A percentile compares a stretch with the other conserved stretches of the same genome.
These are phyloP conservation scores for Hydriomena furcata DNA, from an alignment of 2,888 invertebrate species.

Conservation along the genomic window DNA sequence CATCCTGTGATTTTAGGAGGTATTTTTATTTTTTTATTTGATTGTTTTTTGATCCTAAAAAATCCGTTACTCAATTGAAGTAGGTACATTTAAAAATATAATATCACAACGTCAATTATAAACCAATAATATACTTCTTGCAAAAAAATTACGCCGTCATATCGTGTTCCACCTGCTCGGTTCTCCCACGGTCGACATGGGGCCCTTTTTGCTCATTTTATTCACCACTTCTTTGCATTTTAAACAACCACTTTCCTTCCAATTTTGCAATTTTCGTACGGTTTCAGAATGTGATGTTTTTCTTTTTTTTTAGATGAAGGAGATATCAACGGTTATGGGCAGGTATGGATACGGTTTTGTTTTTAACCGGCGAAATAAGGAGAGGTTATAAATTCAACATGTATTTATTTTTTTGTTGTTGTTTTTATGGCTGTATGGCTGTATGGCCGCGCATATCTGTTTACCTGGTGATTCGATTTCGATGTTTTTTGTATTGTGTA, in stretches of 20 bases:
- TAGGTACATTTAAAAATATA: conserved; percentile 28
- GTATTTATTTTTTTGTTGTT: background rate
- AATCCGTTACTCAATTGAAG: conserved; percentile 34
- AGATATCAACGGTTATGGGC: too few species aligned
- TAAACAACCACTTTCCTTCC: conserved; percentile 74
- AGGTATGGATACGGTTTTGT: too few species aligned
- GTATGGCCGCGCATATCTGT: too few species aligned
- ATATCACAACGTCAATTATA: conserved; percentile 63
- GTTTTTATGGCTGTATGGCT: too few species aligned
- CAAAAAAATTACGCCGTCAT: conserved; percentile 51
- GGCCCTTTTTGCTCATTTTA: conserved; percentile 40
- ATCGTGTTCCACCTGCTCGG: conserved; percentile 68
- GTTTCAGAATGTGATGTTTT: conserved; percentile 15
- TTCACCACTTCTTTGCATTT: conserved; percentile 63
- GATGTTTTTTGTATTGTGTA: too few species aligned
- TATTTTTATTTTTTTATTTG: too few species aligned
- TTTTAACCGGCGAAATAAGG: too few species aligned
- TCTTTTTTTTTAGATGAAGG: background rate
- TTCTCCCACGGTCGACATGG: conserved; percentile 68
- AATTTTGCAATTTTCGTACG: conserved; percentile 69
- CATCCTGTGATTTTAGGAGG: too few species aligned
- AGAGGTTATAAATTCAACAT: too few species aligned
- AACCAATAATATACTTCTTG: conserved; percentile 62
- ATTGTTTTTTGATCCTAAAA: too few species aligned
- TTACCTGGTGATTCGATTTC: too few species aligned